phyloP scores from a whole-genome alignment of 30 jellyfish, hydroid and myxozoan species.

The Hydractinia symbiolongicarpus region DNA sequence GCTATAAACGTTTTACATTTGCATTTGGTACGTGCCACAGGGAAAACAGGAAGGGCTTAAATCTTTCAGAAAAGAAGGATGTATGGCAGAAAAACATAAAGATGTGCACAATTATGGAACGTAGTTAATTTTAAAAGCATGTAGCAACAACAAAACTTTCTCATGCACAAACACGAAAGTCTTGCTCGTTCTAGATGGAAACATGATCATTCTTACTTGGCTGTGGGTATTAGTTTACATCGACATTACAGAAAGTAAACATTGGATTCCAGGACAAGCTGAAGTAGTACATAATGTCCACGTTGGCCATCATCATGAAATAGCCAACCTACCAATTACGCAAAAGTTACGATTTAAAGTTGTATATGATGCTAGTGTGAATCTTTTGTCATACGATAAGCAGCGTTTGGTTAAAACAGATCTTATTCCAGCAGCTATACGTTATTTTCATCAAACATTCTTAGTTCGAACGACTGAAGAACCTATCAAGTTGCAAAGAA shows the following conservation, averaged over 20 bases:
- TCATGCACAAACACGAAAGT: no score
- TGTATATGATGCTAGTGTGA: constrained; percentile 58
- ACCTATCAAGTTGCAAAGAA: constrained; percentile 66
- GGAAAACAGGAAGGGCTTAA: no score
- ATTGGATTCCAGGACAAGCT: constrained; percentile 76
- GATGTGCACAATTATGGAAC: no score
- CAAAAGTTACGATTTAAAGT: constrained; percentile 65
- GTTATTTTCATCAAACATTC: constrained; percentile 62
- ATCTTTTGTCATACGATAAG: constrained; percentile 35
- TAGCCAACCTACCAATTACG: constrained; percentile 39
- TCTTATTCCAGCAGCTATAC: constrained; percentile 75
- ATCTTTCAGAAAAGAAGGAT: no score
- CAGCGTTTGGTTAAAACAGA: constrained; percentile 50
- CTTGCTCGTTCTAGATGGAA: no score
- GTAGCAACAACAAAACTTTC: no score
- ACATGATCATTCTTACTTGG: no score
- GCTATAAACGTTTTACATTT: no score
- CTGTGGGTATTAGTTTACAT: no score
- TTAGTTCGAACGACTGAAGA: constrained; percentile 49
- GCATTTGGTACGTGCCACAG: no score
- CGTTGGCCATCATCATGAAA: constrained; percentile 56
- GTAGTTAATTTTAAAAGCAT: no score
- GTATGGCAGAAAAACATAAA: no score
- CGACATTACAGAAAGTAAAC: not conserved
- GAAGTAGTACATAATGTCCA: constrained; percentile 76